These are phyloP conservation scores for Tenebrio molitor DNA, from an alignment of 1,140 invertebrate species.

Conservation along the genomic window DNA sequence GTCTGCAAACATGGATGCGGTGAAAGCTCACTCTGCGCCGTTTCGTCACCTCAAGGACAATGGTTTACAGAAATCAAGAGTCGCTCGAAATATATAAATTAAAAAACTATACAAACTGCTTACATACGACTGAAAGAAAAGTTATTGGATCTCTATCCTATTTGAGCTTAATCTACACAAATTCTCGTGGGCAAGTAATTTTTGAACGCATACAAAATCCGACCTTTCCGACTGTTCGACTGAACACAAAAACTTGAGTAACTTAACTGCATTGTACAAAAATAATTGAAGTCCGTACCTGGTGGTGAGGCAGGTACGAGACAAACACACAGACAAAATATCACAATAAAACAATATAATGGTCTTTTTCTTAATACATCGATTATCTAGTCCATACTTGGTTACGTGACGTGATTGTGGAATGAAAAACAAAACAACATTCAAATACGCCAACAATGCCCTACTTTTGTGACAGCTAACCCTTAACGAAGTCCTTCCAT, in stretches of 20 bases:
- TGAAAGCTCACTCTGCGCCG: conserved; percentile 10
- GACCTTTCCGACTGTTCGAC: background rate
- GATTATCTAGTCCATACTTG: conserved; percentile 50
- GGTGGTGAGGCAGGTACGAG: background rate
- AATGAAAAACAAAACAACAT: conserved; percentile 57
- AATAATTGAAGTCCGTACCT: background rate
- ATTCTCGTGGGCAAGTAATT: conserved; percentile 34
- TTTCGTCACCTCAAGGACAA: too few relatives aligned
- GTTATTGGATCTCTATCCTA: conserved; percentile 20
- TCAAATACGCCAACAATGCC: conserved; percentile 47
- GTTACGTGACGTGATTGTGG: conserved; percentile 57
- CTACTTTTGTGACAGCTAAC: conserved; percentile 51
- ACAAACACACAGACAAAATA: conserved; percentile 40
- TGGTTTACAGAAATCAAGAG: background rate
- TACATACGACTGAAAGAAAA: conserved; percentile 19
- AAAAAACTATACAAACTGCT: conserved; percentile 9
- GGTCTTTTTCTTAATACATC: conserved; percentile 57
- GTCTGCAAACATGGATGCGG: too few relatives aligned
- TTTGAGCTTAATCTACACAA: conserved; percentile 36
- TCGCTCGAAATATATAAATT: conserved; percentile 26
- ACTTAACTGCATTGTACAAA: background rate
- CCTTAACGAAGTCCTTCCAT: conserved; percentile 53
- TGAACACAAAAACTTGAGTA: background rate
- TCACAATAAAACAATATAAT: conserved; percentile 56
- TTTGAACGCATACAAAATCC: background rate